Evolutionary conservation across 2,888 invertebrate genomes (phyloP).

Genomic region (Macroteleia sp.): DNA sequence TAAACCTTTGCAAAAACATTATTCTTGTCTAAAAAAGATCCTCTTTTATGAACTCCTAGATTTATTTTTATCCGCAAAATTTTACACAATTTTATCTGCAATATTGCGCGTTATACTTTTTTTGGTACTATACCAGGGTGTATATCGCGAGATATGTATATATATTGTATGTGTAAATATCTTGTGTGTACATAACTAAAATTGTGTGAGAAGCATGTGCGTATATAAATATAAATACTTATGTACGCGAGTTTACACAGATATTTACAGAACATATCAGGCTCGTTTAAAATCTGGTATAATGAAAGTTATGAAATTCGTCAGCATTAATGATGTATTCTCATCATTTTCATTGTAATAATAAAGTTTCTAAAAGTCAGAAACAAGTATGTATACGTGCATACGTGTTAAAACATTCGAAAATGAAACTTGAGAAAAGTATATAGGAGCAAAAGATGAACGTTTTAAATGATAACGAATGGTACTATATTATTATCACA

Average conservation of each 20-base stretch:
- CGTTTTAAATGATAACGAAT: constrained; percentile 47
- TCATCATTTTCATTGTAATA: constrained; percentile 1
- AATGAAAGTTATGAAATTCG: constrained; percentile 41
- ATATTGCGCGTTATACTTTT: constrained; percentile 27
- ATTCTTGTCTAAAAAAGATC: constrained; percentile 21
- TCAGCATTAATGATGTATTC: constrained; percentile 22
- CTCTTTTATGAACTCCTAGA: constrained; percentile 39
- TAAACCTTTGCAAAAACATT: constrained; percentile 21
- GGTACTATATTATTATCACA: constrained; percentile 29
- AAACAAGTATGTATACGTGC: background rate
- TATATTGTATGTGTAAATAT: too few relatives aligned
- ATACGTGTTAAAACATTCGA: constrained; percentile 11
- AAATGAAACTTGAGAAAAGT: constrained; percentile 3
- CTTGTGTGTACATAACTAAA: too few relatives aligned
- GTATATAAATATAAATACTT: background rate
- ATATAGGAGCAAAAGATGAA: constrained; percentile 6
- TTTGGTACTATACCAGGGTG: background rate
- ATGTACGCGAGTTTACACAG: background rate
- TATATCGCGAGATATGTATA: too few relatives aligned
- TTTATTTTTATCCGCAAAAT: constrained; percentile 34
- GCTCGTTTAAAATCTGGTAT: constrained; percentile 11
- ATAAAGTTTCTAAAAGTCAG: constrained; percentile 3
- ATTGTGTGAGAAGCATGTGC: too few relatives aligned
- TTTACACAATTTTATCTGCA: constrained; percentile 35
- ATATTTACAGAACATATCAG: constrained; percentile 4